Percentiles rank a stretch among this genome's conserved stretches.
phyloP scores from a whole-genome alignment of 2,113 vertebrate species.

The Micronycteris hirsuta region DNA sequence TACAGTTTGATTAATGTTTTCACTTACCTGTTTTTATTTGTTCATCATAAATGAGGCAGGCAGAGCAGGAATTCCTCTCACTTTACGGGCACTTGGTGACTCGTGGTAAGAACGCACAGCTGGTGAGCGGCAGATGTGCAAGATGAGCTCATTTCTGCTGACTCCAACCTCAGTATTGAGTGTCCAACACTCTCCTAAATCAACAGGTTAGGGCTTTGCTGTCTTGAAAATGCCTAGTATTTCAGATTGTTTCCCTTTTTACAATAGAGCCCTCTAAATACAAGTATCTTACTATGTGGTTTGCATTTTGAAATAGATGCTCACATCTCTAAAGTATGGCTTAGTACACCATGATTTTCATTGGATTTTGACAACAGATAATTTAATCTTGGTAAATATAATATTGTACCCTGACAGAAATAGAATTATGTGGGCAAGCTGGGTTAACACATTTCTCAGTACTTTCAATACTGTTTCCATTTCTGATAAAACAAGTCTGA shows the following conservation, averaged over 20 bases:
- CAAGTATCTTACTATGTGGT: conserved; percentile 52
- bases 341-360: conserved; percentile 39
- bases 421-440: conserved; percentile 65
- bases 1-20: not conserved
- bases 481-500: conserved; percentile 60
- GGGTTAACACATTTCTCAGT: conserved; percentile 61
- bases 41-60: not conserved
- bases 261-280: not conserved
- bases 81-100: not conserved
- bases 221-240: not conserved
- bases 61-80: not conserved
- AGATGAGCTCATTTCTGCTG: not conserved
- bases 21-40: not conserved
- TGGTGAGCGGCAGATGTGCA: not conserved
- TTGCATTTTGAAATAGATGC: conserved; percentile 65
- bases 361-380: conserved; percentile 69
- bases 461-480: conserved; percentile 59
- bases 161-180: not conserved
- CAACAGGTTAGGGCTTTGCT: not conserved
- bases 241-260: conserved; percentile 39
- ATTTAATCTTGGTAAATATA: conserved; percentile 73
- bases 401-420: conserved; percentile 56
- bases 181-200: not conserved
- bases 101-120: not conserved
- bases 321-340: conserved; percentile 50